Evolutionary conservation across 2,797 vertebrate genomes (phyloP).

Genomic region (Sciurus carolinensis): DNA sequence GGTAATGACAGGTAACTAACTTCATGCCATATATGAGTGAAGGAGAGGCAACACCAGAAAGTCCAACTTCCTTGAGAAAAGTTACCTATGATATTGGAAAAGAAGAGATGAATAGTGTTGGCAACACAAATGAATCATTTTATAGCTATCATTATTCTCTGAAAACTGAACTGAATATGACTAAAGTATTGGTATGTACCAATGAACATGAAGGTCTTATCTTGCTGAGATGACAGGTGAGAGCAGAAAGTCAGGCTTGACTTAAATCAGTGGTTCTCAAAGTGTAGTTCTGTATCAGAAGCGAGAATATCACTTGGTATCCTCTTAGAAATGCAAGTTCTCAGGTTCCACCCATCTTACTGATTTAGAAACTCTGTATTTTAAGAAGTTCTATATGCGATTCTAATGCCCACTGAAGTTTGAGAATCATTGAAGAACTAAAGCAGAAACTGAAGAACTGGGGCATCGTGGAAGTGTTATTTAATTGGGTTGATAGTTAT

Average conservation of each 20-base stretch:
- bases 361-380: neutral
- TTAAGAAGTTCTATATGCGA: neutral
- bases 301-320: neutral
- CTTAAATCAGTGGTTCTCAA: neutral
- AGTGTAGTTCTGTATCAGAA: neutral
- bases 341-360: neutral
- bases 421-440: neutral
- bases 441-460: neutral
- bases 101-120: constrained; percentile 30
- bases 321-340: neutral
- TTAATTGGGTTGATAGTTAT: neutral
- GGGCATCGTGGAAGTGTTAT: neutral
- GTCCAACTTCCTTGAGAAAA: constrained; percentile 33
- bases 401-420: neutral
- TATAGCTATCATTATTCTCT: constrained; percentile 56
- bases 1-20: constrained; percentile 39
- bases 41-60: constrained; percentile 11
- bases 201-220: constrained; percentile 43
- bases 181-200: constrained; percentile 30
- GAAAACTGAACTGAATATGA: constrained; percentile 66
- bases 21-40: constrained; percentile 50
- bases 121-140: constrained; percentile 50
- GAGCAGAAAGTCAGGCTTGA: neutral
- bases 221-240: constrained; percentile 24
- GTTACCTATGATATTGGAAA: neutral